These are phyloP conservation scores for Pedionomus torquatus DNA, from an alignment of 2,113 vertebrate species.

Conservation along the genomic window DNA sequence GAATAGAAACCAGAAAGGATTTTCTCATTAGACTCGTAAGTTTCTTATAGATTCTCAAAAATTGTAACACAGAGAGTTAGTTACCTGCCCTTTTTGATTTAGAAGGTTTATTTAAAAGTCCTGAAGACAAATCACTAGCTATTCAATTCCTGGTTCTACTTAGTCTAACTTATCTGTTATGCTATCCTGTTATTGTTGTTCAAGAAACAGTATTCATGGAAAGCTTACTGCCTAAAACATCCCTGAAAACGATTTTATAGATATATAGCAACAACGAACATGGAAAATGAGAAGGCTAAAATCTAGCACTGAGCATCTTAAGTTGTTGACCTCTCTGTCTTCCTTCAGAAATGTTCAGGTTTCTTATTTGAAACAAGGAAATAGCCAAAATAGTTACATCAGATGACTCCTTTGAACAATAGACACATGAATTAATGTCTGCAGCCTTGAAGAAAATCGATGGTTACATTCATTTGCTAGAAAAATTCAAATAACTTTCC, in stretches of 20 bases:
- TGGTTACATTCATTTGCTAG: background rate
- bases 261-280: background rate
- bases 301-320: background rate
- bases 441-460: background rate
- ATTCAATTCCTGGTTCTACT: background rate
- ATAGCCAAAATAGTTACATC: background rate
- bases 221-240: background rate
- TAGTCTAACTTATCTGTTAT: background rate
- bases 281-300: background rate
- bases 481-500: background rate
- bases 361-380: background rate
- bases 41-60: background rate
- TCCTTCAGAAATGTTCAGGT: background rate
- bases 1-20: background rate
- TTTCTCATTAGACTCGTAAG: background rate
- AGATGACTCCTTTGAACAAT: background rate
- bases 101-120: background rate
- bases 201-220: background rate
- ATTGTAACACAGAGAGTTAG: background rate
- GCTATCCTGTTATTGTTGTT: background rate
- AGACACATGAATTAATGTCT: background rate
- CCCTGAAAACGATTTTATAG: background rate
- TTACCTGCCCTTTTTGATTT: fast-evolving
- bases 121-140: background rate
- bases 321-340: background rate